phyloP scores from a whole-genome alignment of 2,113 vertebrate species.

The Dicaeum eximium region DNA sequence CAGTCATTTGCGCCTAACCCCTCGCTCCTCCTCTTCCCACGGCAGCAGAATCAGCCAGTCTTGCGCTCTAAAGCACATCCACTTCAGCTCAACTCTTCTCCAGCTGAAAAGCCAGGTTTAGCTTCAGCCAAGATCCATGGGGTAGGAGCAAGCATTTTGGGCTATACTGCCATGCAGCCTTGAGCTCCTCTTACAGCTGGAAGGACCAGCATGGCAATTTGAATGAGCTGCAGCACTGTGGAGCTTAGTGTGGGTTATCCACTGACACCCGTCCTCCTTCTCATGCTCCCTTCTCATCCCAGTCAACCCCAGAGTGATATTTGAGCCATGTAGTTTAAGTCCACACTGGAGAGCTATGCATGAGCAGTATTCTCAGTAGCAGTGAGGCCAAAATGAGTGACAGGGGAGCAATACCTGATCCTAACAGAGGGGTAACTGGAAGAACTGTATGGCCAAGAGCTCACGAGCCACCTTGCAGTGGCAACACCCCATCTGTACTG shows the following conservation, averaged over 20 bases:
- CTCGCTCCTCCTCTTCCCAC: background rate
- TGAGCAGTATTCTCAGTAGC: background rate
- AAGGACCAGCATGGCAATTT: background rate
- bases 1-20: background rate
- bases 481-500: background rate
- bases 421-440: background rate
- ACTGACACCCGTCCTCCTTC: background rate
- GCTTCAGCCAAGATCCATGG: background rate
- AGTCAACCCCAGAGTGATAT: background rate
- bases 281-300: background rate
- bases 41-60: background rate
- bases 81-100: background rate
- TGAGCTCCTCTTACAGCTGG: background rate
- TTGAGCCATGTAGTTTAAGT: background rate
- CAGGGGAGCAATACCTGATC: background rate
- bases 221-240: background rate
- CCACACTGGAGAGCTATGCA: fast-evolving
- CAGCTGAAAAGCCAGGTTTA: background rate
- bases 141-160: background rate
- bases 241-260: background rate
- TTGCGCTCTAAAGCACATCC: background rate
- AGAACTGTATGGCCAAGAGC: background rate
- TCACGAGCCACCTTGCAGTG: fast-evolving
- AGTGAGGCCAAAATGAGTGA: background rate
- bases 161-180: fast-evolving